These are phyloP conservation scores for Lepeophtheirus salmonis DNA, from an alignment of 1,140 invertebrate genomes.

Conservation along the genomic window DNA sequence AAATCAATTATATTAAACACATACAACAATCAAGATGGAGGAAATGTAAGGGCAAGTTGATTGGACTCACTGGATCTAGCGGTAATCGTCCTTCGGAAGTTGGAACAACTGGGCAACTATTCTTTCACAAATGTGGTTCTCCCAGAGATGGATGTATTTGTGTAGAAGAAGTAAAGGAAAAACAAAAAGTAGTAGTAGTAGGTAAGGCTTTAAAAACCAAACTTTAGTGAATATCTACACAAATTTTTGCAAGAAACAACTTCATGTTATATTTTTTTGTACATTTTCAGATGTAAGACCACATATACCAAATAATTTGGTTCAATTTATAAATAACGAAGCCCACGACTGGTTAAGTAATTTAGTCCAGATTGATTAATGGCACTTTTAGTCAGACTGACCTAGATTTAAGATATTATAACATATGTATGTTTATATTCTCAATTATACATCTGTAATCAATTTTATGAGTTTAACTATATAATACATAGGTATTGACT, in stretches of 20 bases:
- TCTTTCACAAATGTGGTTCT: conserved; percentile 6
- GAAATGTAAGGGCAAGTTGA: conserved; percentile 8
- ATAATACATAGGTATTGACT: too few relatives aligned
- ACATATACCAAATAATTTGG: neutral
- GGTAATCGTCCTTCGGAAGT: neutral
- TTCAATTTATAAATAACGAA: neutral
- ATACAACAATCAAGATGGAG: conserved; percentile 1
- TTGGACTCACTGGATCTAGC: neutral
- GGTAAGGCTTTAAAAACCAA: too few relatives aligned
- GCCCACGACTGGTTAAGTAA: neutral
- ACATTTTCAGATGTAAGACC: neutral
- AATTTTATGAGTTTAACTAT: too few relatives aligned
- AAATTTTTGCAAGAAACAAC: too few relatives aligned
- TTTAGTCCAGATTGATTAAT: neutral
- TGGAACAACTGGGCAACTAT: conserved; percentile 8
- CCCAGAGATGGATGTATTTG: conserved; percentile 1
- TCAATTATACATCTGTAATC: too few relatives aligned
- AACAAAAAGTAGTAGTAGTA: neutral
- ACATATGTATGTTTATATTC: too few relatives aligned
- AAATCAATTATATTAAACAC: too few relatives aligned
- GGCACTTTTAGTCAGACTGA: too few relatives aligned
- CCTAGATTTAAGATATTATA: too few relatives aligned
- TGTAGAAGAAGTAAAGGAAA: neutral
- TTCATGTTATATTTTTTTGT: neutral
- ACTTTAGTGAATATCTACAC: too few relatives aligned